Evolutionary conservation across 2,113 vertebrate species (phyloP), one percentile per base, ranked within the genome.

Genomic region (Pterocles orientalis): DNA sequence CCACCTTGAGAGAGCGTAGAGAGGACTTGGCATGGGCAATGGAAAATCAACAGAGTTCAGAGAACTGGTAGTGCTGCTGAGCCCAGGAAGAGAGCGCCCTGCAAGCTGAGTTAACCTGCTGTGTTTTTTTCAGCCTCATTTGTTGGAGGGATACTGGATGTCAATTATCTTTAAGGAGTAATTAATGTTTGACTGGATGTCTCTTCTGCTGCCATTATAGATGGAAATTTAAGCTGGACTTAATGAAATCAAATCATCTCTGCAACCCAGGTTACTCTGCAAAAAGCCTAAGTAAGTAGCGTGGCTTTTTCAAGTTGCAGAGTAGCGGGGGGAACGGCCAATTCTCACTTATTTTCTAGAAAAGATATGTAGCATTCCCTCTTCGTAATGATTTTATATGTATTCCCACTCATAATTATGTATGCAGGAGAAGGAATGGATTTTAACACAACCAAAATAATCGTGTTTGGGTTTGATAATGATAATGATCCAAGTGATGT

Each of bases 381-480:
- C 41, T 70, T 77, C 54, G 36, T 58, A 48, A 88, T 60, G n/a
- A 61, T 80, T 90, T 94, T 91, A 86, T 79, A 34, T 43, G 14
- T 18, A 10, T 76, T 88, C 21, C 50, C 15, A 47, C 31, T 82
- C 33, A 18, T 64, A 62, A 80, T 18, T 72, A 17, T 56, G 50
- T 86, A 29, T 66, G 56, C 51, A 47, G 75, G 82, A 69, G 70
- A 34, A 43, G 28, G 47, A 64, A 45, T 51, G 26, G 61, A 90
- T 94, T 92, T 96, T 85, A 94, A 71, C 39, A 73, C 33, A 92
- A 70, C 47, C 48, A 48, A 70, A 82, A 60, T n/a, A 60, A 75
- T 80, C 43, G 87, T 50, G 54, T 65, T 58, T 57, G 21, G 43
- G 53, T 68, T 77, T 93, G 66, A 78, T 82, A 94, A 83, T 93